Conservation (phyloP, 2,113 vertebrate genomes). For the Galbula dea region DNA sequence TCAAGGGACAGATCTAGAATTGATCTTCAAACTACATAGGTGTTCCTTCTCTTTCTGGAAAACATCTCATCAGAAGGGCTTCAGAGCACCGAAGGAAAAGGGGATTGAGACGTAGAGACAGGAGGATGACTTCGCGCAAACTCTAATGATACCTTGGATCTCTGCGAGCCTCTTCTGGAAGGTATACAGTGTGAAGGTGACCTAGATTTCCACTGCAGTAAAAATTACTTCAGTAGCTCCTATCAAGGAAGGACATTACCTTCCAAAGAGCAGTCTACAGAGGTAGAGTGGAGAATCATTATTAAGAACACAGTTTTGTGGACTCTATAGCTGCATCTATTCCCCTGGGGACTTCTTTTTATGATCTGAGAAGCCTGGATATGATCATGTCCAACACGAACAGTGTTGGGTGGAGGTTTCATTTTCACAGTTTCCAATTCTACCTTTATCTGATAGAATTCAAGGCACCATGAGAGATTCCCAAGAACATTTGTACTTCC, state of each 20-base stretch:
- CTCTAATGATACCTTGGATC: neutral
- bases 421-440: neutral
- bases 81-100: neutral
- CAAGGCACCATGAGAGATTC: neutral
- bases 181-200: neutral
- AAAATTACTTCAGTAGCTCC: neutral
- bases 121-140: neutral
- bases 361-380: neutral
- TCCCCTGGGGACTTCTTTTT: neutral
- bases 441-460: neutral
- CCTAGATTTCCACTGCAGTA: neutral
- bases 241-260: neutral
- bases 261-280: neutral
- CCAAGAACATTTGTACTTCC: neutral
- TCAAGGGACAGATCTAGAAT: neutral
- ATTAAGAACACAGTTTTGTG: neutral
- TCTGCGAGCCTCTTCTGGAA: neutral
- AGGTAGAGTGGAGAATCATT: neutral
- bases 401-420: neutral
- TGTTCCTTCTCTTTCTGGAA: neutral
- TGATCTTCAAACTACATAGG: neutral
- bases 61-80: neutral
- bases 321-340: neutral
- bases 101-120: neutral
- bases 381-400: neutral